A percentile compares a stretch with the other conserved stretches of the same genome.
Conservation (phyloP, 2,797 vertebrate genomes). For the Decapterus maruadsi region DNA sequence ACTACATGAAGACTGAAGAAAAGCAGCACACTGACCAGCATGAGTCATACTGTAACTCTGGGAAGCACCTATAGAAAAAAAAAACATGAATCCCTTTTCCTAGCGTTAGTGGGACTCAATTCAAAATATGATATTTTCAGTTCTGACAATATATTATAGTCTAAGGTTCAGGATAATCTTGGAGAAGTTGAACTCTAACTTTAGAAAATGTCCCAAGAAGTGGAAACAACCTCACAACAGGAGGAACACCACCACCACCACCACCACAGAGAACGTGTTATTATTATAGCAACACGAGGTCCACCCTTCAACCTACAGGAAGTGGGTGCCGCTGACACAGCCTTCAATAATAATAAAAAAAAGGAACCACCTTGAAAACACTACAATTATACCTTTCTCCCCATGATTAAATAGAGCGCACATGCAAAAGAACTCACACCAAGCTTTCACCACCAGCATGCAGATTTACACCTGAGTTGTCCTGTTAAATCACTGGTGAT, state of each 20-base stretch:
- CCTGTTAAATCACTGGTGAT: not conserved
- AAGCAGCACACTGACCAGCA: not conserved
- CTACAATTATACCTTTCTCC: slow-evolving; percentile 37
- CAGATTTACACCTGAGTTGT: slow-evolving; percentile 5
- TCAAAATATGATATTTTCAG: slow-evolving; percentile 8
- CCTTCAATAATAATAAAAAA: slow-evolving; percentile 31
- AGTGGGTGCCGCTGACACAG: slow-evolving; percentile 20
- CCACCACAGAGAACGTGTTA: slow-evolving; percentile 13
- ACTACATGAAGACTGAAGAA: slow-evolving; percentile 7
- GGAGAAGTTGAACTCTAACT: slow-evolving; percentile 31
- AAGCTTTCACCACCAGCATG: not conserved
- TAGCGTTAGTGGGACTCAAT: not conserved
- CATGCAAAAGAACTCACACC: not conserved
- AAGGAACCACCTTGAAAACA: slow-evolving; percentile 23
- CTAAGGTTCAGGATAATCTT: not conserved
- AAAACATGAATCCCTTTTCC: not conserved
- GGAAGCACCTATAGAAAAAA: not conserved
- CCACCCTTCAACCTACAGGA: slow-evolving; percentile 47
- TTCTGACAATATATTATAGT: slow-evolving; percentile 16
- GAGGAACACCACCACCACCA: slow-evolving; percentile 21
- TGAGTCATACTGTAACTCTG: not conserved
- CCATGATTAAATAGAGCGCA: slow-evolving; percentile 16
- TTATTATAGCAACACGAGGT: slow-evolving; percentile 44
- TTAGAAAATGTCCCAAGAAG: slow-evolving; percentile 28
- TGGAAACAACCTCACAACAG: slow-evolving; percentile 38